phyloP scores from a whole-genome alignment of 2,888 invertebrate species.

The Steromphala cineraria region DNA sequence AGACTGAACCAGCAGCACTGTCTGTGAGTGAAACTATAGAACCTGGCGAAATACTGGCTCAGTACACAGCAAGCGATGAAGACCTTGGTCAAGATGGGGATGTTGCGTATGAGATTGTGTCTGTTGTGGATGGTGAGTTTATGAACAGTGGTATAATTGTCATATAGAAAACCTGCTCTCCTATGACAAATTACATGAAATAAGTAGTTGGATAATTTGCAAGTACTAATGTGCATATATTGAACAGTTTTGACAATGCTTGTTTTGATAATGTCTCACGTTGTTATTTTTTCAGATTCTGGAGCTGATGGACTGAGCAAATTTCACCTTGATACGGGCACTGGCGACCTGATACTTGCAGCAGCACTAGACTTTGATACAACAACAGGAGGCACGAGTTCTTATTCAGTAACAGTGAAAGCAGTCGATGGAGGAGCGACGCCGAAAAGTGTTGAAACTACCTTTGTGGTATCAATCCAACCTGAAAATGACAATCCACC shows the following conservation, averaged over 20 bases:
- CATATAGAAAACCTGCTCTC: no score
- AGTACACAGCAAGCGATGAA: neutral
- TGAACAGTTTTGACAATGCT: no score
- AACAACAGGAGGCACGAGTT: neutral
- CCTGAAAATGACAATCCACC: slow-evolving; percentile 11
- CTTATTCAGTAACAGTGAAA: neutral
- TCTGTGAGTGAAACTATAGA: neutral
- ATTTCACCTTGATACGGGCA: neutral
- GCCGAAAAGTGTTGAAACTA: neutral
- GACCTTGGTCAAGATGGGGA: slow-evolving; percentile 10
- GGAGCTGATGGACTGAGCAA: neutral
- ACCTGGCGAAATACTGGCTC: neutral
- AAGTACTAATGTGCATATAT: no score
- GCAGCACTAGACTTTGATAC: neutral
- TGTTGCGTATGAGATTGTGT: neutral
- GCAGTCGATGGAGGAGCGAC: neutral
- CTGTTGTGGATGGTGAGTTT: neutral
- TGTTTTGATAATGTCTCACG: no score
- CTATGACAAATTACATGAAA: no score
- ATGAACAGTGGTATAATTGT: no score
- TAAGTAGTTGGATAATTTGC: no score
- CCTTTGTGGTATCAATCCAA: neutral
- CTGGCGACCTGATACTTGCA: neutral
- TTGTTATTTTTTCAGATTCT: no score
- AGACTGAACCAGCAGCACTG: neutral